Conservation (phyloP, 2,888 invertebrate species). For the Melanophora roralis region DNA sequence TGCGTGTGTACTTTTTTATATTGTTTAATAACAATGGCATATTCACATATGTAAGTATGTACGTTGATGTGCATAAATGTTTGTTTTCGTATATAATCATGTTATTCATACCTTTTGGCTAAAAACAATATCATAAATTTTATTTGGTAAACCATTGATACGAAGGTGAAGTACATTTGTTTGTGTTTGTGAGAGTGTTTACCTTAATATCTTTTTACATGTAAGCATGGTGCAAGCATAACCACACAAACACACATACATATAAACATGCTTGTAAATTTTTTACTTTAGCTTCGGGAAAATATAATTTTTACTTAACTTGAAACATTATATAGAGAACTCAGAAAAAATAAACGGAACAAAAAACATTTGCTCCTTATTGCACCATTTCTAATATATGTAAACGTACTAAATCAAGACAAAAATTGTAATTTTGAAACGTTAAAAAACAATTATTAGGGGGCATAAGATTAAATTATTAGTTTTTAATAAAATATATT, state of each 20-base stretch:
- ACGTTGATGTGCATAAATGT: too few relatives aligned
- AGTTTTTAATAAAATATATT: too few relatives aligned
- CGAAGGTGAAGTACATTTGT: constrained; percentile 31
- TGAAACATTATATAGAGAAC: constrained; percentile 37
- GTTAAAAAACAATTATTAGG: too few relatives aligned
- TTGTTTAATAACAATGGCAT: neutral
- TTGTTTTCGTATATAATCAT: constrained; percentile 14
- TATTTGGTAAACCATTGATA: constrained; percentile 60
- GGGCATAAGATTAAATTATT: too few relatives aligned
- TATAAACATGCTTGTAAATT: constrained; percentile 6
- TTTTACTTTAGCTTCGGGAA: constrained; percentile 54
- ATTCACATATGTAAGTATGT: neutral
- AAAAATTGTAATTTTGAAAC: too few relatives aligned
- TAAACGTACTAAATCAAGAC: too few relatives aligned
- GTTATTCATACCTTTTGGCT: constrained; percentile 59
- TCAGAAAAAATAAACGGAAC: neutral
- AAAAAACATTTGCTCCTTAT: neutral
- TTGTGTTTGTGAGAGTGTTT: neutral
- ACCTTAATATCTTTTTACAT: neutral
- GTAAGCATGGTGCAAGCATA: neutral
- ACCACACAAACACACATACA: neutral
- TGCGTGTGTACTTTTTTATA: constrained; percentile 4
- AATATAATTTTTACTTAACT: constrained; percentile 58
- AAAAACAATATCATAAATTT: constrained; percentile 62
- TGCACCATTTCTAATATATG: too few relatives aligned